Evolutionary conservation across 2,113 vertebrate species (phyloP).

Genomic region (Chrysochloris asiatica): DNA sequence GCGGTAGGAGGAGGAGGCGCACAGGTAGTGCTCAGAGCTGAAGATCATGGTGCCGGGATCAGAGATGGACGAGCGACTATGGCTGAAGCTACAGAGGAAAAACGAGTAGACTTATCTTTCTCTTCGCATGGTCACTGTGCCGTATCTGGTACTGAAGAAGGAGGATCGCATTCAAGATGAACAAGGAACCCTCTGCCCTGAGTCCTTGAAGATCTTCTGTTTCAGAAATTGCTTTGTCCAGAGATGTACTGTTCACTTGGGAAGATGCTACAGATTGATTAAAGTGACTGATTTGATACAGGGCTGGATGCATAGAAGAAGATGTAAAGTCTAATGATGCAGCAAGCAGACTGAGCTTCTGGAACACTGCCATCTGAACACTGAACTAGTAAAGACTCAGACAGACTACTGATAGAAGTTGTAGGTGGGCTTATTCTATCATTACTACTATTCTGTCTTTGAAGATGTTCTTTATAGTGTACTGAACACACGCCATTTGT

Average conservation of each 20-base stretch:
- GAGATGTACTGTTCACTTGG: too few relatives aligned
- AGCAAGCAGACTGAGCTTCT: constrained; percentile 80
- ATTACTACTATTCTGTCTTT: constrained; percentile 90
- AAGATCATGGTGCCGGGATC: constrained; percentile 88
- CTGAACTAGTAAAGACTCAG: constrained; percentile 86
- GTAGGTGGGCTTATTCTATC: constrained; percentile 90
- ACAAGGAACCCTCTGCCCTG: too few relatives aligned
- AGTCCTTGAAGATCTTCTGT: too few relatives aligned
- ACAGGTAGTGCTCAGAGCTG: constrained; percentile 88
- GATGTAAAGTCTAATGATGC: constrained; percentile 81
- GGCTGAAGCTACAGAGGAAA: too few relatives aligned
- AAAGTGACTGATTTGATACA: constrained; percentile 86
- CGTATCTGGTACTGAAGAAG: too few relatives aligned
- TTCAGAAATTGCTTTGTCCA: too few relatives aligned
- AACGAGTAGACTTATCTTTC: too few relatives aligned
- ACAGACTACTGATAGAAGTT: constrained; percentile 86
- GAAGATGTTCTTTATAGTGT: constrained; percentile 94
- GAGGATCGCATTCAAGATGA: too few relatives aligned
- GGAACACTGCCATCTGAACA: constrained; percentile 83
- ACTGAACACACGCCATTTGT: constrained; percentile 94
- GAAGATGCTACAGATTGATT: too few relatives aligned
- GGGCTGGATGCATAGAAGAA: constrained; percentile 84
- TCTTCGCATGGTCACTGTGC: too few relatives aligned
- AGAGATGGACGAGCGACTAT: too few relatives aligned
- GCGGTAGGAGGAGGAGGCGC: constrained; percentile 90